Base-by-base conservation (phyloP, 64 coral and sea anemone genomes). In the Astreopora myriophthalma region DNA sequence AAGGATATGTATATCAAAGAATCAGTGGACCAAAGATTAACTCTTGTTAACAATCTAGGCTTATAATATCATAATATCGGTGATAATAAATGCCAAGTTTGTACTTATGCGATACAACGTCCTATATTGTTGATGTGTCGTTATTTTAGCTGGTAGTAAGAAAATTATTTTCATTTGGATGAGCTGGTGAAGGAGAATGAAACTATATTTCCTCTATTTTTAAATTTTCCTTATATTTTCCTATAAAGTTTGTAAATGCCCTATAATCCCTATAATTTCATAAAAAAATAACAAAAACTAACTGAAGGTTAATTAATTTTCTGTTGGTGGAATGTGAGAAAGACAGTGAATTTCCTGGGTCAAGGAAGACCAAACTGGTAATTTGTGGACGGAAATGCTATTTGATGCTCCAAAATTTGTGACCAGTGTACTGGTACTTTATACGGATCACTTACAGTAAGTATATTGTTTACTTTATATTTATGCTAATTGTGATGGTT, bases 51-150 rank as follows among this genome's bases (percentile, higher is more conserved):
- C n/a, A n/a, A n/a, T n/a, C n/a, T n/a, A n/a, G n/a, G n/a, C n/a
- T n/a, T n/a, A n/a, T n/a, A n/a, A n/a, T n/a, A n/a, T n/a, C n/a
- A n/a, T n/a, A n/a, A n/a, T n/a, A n/a, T n/a, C n/a, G n/a, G n/a
- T n/a, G n/a, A n/a, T n/a, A n/a, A n/a, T n/a, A n/a, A n/a, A n/a
- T n/a, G n/a, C n/a, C n/a, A n/a, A n/a, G n/a, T n/a, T n/a, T n/a
- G 75, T 79, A 79, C 11, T 79, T 40, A 79, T 79, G 75, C 75
- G 17, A 79, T 79, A 79, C 75, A 79, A 40, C 75, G 42, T 79
- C 75, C 75, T 79, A 79, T 79, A 79, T 40, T 37, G 75, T 79
- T 79, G 42, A 44, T 11, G 37, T 51, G 40, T 79, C 52, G 52
- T 58, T 13, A 58, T 1, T 58, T 58, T n/a, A 17, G 19, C 52